These are phyloP conservation scores for Glossosoma conforme DNA, from an alignment of 1,140 invertebrate species.

Conservation along the genomic window DNA sequence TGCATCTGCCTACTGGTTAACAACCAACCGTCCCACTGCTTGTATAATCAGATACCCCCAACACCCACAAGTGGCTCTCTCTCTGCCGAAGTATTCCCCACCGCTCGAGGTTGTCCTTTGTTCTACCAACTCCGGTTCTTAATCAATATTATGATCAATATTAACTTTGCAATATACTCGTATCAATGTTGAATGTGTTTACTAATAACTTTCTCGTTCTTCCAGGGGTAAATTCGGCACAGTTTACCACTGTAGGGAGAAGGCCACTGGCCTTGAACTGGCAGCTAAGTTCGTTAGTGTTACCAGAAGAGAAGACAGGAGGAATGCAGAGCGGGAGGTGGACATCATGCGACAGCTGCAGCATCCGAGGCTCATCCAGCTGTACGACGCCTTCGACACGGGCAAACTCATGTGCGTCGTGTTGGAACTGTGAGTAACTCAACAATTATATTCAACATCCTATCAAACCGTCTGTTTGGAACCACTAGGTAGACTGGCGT, in stretches of 20 bases:
- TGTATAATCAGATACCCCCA: no score
- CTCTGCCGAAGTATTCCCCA: no score
- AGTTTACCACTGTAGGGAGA: conserved; percentile 89
- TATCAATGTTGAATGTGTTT: background rate
- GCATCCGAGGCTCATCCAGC: conserved; percentile 89
- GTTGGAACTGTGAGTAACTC: conserved; percentile 85
- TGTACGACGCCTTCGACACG: conserved; percentile 94
- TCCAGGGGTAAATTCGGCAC: conserved; percentile 96
- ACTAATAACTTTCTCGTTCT: conserved; percentile 26
- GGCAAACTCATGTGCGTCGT: conserved; percentile 91
- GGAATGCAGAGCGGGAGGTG: conserved; percentile 91
- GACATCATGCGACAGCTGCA: conserved; percentile 93
- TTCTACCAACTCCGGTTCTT: no score
- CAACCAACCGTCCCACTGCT: no score
- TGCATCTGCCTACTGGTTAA: no score
- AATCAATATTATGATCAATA: no score
- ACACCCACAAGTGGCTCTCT: no score
- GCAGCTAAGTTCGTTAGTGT: conserved; percentile 93
- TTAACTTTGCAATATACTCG: background rate
- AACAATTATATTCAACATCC: background rate
- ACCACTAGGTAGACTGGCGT: no score
- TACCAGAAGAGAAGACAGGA: conserved; percentile 75
- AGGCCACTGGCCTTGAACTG: conserved; percentile 68
- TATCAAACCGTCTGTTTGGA: no score
- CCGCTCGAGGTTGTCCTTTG: no score